These are phyloP conservation scores for Noctua comes DNA, from an alignment of 2,888 invertebrate genomes.

Conservation along the genomic window DNA sequence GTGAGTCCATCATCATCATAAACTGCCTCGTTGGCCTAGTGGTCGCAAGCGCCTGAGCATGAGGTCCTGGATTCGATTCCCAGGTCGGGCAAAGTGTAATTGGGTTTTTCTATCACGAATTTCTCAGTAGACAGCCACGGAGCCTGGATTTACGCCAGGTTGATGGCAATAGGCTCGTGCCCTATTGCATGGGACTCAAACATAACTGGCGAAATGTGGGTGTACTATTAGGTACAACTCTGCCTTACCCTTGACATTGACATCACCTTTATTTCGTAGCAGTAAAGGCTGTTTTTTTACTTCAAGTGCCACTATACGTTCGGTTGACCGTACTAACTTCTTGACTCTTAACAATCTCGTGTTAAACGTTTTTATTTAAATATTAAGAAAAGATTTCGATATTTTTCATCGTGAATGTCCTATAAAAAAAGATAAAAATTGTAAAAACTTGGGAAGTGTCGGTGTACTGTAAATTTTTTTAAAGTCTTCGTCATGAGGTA, in stretches of 20 bases:
- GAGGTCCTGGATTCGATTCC: neutral
- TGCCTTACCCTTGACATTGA: neutral
- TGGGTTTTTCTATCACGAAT: neutral
- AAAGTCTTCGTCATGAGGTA: too few species aligned
- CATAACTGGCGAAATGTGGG: neutral
- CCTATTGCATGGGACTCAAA: neutral
- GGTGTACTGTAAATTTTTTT: too few species aligned
- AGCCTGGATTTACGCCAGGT: neutral
- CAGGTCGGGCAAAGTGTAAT: neutral
- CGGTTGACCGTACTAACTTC: too few species aligned
- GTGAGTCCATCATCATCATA: conserved; percentile 57
- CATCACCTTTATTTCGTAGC: too few species aligned
- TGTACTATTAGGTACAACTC: neutral
- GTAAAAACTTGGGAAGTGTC: too few species aligned
- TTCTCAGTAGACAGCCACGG: neutral
- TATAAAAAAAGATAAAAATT: too few species aligned
- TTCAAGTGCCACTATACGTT: too few species aligned
- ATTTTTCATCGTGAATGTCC: too few species aligned
- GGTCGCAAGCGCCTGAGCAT: neutral
- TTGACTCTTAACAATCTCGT: too few species aligned
- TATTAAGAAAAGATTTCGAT: too few species aligned
- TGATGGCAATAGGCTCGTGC: neutral
- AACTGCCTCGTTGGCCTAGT: neutral
- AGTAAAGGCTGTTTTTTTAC: too few species aligned
- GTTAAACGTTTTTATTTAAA: too few species aligned